Evolutionary conservation across 1,140 invertebrate genomes (phyloP), one percentile per base, ranked within the genome.

Genomic region (Patella vulgata): DNA sequence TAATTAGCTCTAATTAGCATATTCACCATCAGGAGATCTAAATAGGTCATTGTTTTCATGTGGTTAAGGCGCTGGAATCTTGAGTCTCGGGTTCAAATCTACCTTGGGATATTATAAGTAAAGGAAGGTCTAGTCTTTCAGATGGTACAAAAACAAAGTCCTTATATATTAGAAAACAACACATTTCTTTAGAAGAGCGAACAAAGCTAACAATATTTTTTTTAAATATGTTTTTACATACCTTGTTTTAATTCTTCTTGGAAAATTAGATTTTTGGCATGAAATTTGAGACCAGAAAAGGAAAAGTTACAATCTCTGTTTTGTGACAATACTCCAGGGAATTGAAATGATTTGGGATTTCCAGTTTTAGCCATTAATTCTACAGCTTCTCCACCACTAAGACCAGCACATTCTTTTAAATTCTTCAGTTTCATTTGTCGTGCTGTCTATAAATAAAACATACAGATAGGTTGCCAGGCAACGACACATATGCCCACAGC

Each of bases 311-410:
- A 96, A 77, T 93, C 87, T 71, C 52, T 54, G 8, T 44, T n/a
- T 84, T 85, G 59, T 88, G 86, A 63, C 80, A 84, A 8, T 79
- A 75, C 79, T 92, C 80, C 87, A 17, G 79, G 85, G 76, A 94
- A 92, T 19, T 87, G 70, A 85, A 91, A 95, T 48, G 88, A 84
- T 8, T 85, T 70, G 3, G 89, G 87, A 83, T 95, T 84, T 14
- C 93, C 91, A 76, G 86, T 83, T 51, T 80, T 84, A 6, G 96
- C 93, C 40, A 93, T 89, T 44, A 88, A 77, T 85, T 98, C 96
- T 53, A 99, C 89, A 27, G 93, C 92, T 76, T 85, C 85, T 0
- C 97, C 97, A 43, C 97, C 95, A 79, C 88, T 90, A 69, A 93
- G 80, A 56, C 85, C 75, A 12, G 88, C 85, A 82, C 90, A 94